These are phyloP conservation scores for Emydocephalus ijimae DNA, from an alignment of 2,113 vertebrate genomes.

Conservation along the genomic window DNA sequence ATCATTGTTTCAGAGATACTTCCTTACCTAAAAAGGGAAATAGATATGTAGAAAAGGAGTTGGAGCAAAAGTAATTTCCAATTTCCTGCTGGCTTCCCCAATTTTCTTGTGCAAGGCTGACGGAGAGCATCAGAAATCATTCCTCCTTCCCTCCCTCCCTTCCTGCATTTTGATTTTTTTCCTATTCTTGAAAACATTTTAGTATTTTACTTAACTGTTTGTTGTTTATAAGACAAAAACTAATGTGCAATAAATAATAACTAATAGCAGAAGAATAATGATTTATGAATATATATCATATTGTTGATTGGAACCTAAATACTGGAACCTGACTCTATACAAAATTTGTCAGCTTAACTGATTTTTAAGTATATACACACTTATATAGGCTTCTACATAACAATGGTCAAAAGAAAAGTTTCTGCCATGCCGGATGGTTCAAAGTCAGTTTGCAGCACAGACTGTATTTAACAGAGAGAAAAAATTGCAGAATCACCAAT, in stretches of 20 bases:
- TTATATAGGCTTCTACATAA: not conserved
- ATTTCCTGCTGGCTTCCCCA: not conserved
- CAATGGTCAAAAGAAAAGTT: not conserved
- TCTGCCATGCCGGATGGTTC: not conserved
- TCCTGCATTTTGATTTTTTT: not conserved
- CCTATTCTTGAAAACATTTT: not conserved
- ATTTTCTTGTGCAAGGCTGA: no score
- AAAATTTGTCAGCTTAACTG: not conserved
- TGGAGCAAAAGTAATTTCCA: not conserved
- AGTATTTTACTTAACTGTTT: not conserved
- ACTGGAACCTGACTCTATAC: not conserved
- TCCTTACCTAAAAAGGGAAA: no score
- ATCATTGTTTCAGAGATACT: no score
- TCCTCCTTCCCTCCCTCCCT: no score
- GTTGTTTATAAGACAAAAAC: not conserved
- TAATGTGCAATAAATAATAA: not conserved
- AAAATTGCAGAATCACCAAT: not conserved
- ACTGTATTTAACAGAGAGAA: not conserved
- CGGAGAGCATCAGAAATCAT: no score
- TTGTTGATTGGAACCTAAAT: not conserved
- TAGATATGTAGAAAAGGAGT: no score
- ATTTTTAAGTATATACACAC: not conserved
- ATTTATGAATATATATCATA: not conserved
- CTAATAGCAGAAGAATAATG: not conserved
- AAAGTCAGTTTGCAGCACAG: not conserved